phyloP scores from a whole-genome alignment of 1,140 invertebrate genomes.

The Schmidtea mediterranea region DNA sequence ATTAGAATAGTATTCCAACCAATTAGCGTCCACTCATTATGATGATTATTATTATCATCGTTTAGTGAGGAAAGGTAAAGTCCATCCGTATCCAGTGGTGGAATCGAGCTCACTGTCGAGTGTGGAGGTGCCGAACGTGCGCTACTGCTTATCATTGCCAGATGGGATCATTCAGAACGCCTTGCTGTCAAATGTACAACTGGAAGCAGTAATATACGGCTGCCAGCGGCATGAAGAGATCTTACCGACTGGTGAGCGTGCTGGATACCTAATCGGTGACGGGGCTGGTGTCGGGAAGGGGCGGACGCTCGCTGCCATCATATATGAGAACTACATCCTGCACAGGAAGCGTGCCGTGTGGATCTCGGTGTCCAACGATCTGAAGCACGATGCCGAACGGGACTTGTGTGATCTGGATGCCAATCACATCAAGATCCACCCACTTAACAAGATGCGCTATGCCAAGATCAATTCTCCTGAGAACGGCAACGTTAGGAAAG shows the following conservation, averaged over 20 bases:
- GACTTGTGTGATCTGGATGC: slow-evolving; percentile 90
- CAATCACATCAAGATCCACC: slow-evolving; percentile 53
- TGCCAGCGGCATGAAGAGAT: slow-evolving; percentile 78
- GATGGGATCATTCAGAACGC: slow-evolving; percentile 54
- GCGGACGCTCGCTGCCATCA: slow-evolving; percentile 82
- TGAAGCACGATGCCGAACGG: slow-evolving; percentile 85
- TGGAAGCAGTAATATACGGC: slow-evolving; percentile 80
- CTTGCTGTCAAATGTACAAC: slow-evolving; percentile 64
- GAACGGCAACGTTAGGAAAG: slow-evolving; percentile 73
- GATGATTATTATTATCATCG: too few species aligned
- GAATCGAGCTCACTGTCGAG: slow-evolving; percentile 87
- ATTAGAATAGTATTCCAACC: too few species aligned
- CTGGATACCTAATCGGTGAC: slow-evolving; percentile 86
- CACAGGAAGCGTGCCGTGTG: slow-evolving; percentile 75
- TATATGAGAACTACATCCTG: slow-evolving; percentile 82
- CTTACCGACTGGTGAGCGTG: slow-evolving; percentile 57
- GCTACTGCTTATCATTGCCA: slow-evolving; percentile 59
- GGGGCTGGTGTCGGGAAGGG: slow-evolving; percentile 98
- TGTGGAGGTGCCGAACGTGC: slow-evolving; percentile 74
- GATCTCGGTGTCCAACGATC: slow-evolving; percentile 91
- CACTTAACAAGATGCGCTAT: slow-evolving; percentile 49
- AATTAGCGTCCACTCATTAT: too few species aligned
- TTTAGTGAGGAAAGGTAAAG: slow-evolving; percentile 68
- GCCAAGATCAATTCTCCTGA: too few species aligned
- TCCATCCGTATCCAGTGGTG: slow-evolving; percentile 92